phyloP scores from a whole-genome alignment of 2,797 vertebrate genomes.

The Gobionotothen gibberifrons region DNA sequence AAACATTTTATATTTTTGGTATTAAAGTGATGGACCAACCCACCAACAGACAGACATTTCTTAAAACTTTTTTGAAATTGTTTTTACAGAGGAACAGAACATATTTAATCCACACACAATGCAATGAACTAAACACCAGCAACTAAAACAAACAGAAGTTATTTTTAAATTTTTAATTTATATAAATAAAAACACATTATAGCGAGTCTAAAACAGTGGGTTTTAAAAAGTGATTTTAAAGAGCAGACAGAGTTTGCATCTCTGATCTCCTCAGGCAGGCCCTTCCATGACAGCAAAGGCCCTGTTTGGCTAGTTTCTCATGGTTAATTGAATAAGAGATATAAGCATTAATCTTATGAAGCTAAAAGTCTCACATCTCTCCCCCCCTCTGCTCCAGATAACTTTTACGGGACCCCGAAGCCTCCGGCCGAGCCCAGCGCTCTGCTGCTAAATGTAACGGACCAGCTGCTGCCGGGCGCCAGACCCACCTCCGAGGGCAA shows the following conservation, averaged over 20 bases:
- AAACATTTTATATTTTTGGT: background rate
- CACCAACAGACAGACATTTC: background rate
- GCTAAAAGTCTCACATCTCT: background rate
- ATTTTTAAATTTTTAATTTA: too few species aligned
- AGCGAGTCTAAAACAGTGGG: too few species aligned
- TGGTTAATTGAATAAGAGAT: background rate
- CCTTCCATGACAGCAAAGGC: too few species aligned
- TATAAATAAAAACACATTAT: too few species aligned
- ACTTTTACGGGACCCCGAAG: conserved; percentile 98
- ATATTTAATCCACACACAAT: too few species aligned
- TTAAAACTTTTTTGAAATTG: background rate
- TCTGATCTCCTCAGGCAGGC: too few species aligned
- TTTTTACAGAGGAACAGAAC: too few species aligned
- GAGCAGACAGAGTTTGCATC: too few species aligned
- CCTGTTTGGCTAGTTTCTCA: background rate
- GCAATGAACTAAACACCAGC: too few species aligned
- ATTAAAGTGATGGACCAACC: background rate
- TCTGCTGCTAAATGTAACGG: conserved; percentile 95
- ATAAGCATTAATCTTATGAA: background rate
- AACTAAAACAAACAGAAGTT: too few species aligned
- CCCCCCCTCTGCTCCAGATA: conserved; percentile 83
- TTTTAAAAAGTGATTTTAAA: too few species aligned
- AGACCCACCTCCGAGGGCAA: conserved; percentile 96
- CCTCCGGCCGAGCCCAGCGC: conserved; percentile 94
- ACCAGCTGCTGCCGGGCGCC: conserved; percentile 95